A percentile compares a stretch with the other conserved stretches of the same genome.
Evolutionary conservation across 2,113 vertebrate genomes (phyloP).

Genomic region (Cyrtonyx montezumae): DNA sequence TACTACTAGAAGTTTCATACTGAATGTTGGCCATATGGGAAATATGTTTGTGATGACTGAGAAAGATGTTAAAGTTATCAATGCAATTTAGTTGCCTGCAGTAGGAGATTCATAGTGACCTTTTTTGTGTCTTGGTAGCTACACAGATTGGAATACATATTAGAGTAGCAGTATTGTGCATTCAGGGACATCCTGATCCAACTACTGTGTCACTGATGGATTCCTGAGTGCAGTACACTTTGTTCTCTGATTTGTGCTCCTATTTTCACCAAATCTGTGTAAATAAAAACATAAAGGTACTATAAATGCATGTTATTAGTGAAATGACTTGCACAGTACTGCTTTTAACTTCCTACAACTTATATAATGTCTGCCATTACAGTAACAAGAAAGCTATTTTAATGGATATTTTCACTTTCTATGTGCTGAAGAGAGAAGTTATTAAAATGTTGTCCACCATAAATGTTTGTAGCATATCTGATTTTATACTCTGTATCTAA

Average conservation of each 20-base stretch:
- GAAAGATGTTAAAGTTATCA: background rate
- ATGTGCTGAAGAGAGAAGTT: background rate
- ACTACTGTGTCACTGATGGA: background rate
- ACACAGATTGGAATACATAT: background rate
- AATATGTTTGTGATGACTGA: background rate
- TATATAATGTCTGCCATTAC: background rate
- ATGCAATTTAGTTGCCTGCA: background rate
- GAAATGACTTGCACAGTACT: background rate
- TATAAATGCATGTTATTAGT: background rate
- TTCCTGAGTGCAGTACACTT: background rate
- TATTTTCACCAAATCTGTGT: background rate
- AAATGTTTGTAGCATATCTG: background rate
- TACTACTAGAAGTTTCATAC: background rate
- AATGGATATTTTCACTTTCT: background rate
- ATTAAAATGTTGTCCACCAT: background rate
- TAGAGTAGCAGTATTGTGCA: background rate
- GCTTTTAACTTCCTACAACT: background rate
- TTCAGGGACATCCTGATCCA: slow-evolving; percentile 11
- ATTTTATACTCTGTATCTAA: background rate
- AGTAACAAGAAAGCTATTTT: background rate
- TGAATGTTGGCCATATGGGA: background rate
- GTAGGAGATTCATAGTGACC: background rate
- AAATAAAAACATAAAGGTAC: background rate
- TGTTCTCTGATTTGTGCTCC: background rate
- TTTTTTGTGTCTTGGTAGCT: background rate